Evolutionary conservation across 2,113 vertebrate genomes (phyloP), one percentile per base, ranked within the genome.

Genomic region (Diphyllodes magnificus): DNA sequence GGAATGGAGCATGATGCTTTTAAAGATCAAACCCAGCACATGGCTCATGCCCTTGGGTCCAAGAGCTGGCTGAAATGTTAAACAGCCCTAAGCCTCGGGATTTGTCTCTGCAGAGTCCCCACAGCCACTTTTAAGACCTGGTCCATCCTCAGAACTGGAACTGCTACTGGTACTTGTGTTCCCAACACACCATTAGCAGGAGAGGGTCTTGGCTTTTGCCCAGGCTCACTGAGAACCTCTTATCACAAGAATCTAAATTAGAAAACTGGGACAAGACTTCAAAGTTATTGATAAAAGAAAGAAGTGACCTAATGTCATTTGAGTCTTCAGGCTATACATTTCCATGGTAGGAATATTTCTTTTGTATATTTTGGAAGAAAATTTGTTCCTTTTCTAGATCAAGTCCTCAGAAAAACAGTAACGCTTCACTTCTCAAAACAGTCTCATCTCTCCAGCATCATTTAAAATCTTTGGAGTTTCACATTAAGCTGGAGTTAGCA

Each of bases 271-370:
- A 94, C 66, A 86, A 83, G 80, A 90, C 88, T 95, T 97, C 94
- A 95, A 94, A 94, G 93, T 81, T 90, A 66, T 47, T 81, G 82
- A 97, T 95, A 86, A 97, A 95, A 95, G 49, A 73, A 96, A 95
- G 50, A 37, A 23, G 83, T 94, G 92, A 96, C 94, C 92, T 86
- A 54, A 91, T 82, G 88, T 84, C 73, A 84, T 75, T 83, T 49
- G 77, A 89, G 92, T 71, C 71, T 78, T 73, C 35, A 57, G 88
- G 94, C 69, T 75, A 71, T 7, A 31, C 31, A 10, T 51, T 95
- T 94, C 86, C 80, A 92, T 0, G 1, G 47, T 27, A 86, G 78
- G 77, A 78, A 71, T 22, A 71, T 56, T 78, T 79, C 18, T 88
- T 80, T 22, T 61, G 50, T 68, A 1, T 83, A 27, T 69, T 92